phyloP scores from a whole-genome alignment of 2,113 vertebrate species.

The Mobula birostris region DNA sequence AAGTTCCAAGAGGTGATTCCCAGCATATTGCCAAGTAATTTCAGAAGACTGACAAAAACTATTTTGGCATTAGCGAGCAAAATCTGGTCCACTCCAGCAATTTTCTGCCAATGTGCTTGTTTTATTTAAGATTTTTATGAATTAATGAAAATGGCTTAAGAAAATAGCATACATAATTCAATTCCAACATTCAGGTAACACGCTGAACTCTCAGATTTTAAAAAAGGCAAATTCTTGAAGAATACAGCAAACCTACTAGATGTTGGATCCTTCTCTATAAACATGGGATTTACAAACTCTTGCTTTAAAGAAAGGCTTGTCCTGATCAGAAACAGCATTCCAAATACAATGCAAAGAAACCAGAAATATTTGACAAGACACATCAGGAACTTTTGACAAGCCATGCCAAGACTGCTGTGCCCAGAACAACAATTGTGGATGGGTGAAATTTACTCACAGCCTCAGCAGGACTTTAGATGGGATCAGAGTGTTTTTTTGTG shows the following conservation, averaged over 20 bases:
- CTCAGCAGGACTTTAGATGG: background rate
- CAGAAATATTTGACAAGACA: slow-evolving; percentile 7
- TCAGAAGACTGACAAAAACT: too few relatives aligned
- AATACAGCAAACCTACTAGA: background rate
- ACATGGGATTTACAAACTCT: background rate
- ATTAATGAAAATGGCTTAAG: background rate
- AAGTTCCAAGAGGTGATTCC: too few relatives aligned
- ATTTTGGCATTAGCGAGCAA: too few relatives aligned
- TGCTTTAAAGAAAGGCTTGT: background rate
- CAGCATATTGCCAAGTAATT: too few relatives aligned
- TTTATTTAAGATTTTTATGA: too few relatives aligned
- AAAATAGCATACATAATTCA: background rate
- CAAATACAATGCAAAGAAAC: background rate
- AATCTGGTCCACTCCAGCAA: too few relatives aligned
- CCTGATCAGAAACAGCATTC: slow-evolving; percentile 1
- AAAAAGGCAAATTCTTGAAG: background rate
- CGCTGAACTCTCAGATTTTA: background rate
- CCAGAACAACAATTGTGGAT: background rate
- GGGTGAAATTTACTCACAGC: background rate
- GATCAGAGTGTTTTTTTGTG: background rate
- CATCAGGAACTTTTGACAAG: slow-evolving; percentile 19
- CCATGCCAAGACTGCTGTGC: background rate
- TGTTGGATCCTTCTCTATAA: background rate
- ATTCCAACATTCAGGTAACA: slow-evolving; percentile 1
- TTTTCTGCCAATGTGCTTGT: too few relatives aligned